Conservation (phyloP, 2,797 vertebrate species). For the Chaunax sp. region DNA sequence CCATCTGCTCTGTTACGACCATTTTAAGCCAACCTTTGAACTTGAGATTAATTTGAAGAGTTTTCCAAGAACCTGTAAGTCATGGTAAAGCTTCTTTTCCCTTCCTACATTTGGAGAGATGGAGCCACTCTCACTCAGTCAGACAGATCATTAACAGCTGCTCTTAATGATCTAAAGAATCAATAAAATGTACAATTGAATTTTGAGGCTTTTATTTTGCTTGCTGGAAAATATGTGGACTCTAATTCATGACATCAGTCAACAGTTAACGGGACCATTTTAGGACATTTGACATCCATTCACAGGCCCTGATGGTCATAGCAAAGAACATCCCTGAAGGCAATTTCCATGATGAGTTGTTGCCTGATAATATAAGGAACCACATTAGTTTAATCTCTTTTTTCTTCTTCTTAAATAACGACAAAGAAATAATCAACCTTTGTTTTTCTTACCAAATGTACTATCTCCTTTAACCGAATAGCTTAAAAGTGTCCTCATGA, state of each 20-base stretch:
- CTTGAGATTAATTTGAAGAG: conserved; percentile 16
- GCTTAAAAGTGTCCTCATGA: conserved; percentile 29
- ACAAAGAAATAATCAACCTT: conserved; percentile 2
- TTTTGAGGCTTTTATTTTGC: not conserved
- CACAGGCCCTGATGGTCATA: conserved; percentile 13
- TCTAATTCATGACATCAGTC: conserved; percentile 5
- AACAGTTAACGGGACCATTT: conserved; percentile 16
- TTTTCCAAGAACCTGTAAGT: conserved; percentile 18
- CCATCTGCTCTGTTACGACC: conserved; percentile 48
- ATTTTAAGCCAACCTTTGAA: conserved; percentile 46
- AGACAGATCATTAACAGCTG: not conserved
- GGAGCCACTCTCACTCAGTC: not conserved
- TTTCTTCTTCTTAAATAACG: conserved; percentile 9
- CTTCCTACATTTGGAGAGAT: not conserved
- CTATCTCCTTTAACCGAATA: conserved; percentile 13
- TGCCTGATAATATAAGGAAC: conserved; percentile 22
- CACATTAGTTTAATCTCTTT: conserved; percentile 10
- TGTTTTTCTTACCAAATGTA: conserved; percentile 4
- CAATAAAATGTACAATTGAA: conserved; percentile 5
- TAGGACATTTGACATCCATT: conserved; percentile 46
- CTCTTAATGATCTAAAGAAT: conserved; percentile 7
- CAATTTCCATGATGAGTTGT: not conserved
- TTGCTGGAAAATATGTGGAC: not conserved
- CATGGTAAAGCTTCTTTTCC: conserved; percentile 8
- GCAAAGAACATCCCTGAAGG: conserved; percentile 14